A percentile compares a stretch with the other conserved stretches of the same genome.
Evolutionary conservation across 2,888 invertebrate species (phyloP).

Genomic region (Macropis europaea): DNA sequence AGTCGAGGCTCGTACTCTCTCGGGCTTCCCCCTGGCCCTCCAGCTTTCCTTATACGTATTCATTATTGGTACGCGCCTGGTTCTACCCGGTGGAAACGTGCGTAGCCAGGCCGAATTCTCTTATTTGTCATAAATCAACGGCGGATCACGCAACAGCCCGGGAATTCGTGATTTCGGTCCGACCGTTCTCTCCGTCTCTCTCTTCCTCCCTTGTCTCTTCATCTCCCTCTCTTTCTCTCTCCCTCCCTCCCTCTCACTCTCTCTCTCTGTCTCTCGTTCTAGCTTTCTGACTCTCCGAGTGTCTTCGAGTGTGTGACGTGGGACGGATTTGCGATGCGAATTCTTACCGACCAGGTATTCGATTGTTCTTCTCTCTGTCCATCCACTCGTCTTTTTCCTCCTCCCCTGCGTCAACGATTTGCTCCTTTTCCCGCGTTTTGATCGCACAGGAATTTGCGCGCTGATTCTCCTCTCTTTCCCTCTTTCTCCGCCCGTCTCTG

Average conservation of each 20-base stretch:
- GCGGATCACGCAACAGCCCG: constrained; percentile 63
- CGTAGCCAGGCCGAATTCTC: constrained; percentile 68
- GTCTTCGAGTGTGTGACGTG: constrained; percentile 39
- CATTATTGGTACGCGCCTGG: constrained; percentile 75
- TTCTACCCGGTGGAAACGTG: constrained; percentile 71
- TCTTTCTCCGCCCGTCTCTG: not conserved
- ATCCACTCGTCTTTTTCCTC: not conserved
- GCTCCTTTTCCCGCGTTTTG: constrained; percentile 9
- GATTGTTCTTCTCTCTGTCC: constrained; percentile 26
- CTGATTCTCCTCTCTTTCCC: not conserved
- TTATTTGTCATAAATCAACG: constrained; percentile 76
- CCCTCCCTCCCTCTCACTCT: no score
- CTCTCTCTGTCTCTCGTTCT: no score
- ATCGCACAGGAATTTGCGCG: constrained; percentile 14
- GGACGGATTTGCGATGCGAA: constrained; percentile 59
- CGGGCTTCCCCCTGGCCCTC: constrained; percentile 35
- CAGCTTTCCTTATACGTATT: constrained; percentile 73
- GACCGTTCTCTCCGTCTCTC: no score
- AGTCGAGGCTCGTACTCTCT: constrained; percentile 69
- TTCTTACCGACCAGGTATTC: constrained; percentile 51
- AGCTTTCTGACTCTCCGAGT: no score
- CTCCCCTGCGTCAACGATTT: not conserved
- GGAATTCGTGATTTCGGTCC: constrained; percentile 64
- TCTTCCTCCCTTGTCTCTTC: not conserved
- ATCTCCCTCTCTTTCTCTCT: no score